Conservation (phyloP, 2,113 vertebrate species). For the Ceyx melanurus region DNA sequence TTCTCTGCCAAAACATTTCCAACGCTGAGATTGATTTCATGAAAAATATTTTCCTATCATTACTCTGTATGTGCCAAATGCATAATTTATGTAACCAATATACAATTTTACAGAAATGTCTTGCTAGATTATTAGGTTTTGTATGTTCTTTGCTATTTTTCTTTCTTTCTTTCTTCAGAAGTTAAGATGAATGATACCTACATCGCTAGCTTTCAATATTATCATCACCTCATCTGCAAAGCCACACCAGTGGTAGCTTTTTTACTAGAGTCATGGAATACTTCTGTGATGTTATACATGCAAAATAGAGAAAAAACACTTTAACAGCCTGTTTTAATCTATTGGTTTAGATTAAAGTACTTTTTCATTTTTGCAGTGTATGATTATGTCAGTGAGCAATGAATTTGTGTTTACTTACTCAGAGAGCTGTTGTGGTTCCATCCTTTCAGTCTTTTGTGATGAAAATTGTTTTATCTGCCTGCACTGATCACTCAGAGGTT, state of each 20-base stretch:
- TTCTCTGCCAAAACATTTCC: neutral
- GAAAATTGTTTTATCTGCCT: neutral
- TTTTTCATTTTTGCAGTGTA: neutral
- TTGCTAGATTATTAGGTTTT: neutral
- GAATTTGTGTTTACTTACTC: neutral
- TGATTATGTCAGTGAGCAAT: neutral
- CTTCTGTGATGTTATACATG: neutral
- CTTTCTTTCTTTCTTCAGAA: neutral
- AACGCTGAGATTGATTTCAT: neutral
- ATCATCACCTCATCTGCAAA: neutral
- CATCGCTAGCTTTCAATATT: neutral
- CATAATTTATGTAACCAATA: neutral
- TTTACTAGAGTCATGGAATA: neutral
- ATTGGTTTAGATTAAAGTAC: neutral
- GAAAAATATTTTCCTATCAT: slow-evolving; percentile 3
- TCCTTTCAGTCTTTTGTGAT: neutral
- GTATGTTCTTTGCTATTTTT: neutral
- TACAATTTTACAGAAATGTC: neutral
- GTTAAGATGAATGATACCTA: neutral
- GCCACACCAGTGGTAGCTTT: neutral
- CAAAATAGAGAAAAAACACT: neutral
- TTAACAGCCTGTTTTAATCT: neutral
- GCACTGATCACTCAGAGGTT: neutral
- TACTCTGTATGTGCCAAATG: neutral
- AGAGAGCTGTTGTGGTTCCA: neutral